Evolutionary conservation across 2,113 vertebrate genomes (phyloP), one percentile per base, ranked within the genome.

Genomic region (Delphinapterus leucas): DNA sequence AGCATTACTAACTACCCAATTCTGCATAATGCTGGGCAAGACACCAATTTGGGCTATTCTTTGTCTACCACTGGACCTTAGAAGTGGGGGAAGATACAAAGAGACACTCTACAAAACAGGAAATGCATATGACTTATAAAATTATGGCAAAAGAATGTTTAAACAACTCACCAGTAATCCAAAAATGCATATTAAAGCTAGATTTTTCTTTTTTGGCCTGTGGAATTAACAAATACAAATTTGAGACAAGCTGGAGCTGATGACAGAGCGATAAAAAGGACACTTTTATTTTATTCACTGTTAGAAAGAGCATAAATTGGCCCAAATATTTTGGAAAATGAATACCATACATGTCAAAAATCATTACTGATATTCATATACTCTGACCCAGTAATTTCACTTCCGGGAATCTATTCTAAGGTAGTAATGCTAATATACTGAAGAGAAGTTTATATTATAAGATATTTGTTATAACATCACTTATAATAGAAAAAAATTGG

Each of bases 311-410:
- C 49, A 97, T 67, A 90, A 87, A 68, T 95, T 87, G 31, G 6
- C 68, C 18, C 20, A 82, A 65, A 67, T 82, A 74, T 83, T 94
- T 97, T 90, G 6, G 55, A 96, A 97, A 88, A 44, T 82, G 82
- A 71, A 85, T 87, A 90, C 12, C 25, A 47, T 41, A 87, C 55
- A 49, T 68, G 21, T 90, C 58, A 84, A 88, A 82, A 84, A 38
- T 60, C 49, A 49, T 88, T 87, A 61, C 18, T 92, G n/a, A 47
- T 89, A 31, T 38, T 76, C 41, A 36, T 87, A 79, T 21, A 65
- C 33, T 95, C 14, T 95, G 80, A 53, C n/a, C 73, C n/a, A 38
- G 31, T 67, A 73, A 88, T 89, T 86, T 36, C 25, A 94, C 28
- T 91, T 92, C 25, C 53, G 88, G 68, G 60, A 96, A 76, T 70